Conservation (phyloP, 2,113 vertebrate genomes). For the Xyrauchen texanus region DNA sequence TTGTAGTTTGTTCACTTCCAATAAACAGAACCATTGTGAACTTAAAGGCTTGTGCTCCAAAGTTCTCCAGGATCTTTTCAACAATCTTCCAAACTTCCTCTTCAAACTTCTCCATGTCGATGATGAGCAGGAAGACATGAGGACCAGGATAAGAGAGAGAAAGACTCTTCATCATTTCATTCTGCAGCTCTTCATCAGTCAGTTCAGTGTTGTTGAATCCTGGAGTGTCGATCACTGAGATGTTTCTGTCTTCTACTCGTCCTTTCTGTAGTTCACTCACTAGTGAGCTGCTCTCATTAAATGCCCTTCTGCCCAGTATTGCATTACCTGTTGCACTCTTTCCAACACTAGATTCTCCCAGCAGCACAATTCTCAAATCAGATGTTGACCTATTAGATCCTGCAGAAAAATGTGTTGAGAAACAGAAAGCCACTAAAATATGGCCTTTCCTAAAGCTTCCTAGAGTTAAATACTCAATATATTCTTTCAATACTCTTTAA, state of each 20-base stretch:
- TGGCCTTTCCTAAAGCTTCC: too few species aligned
- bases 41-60: slow-evolving; percentile 28
- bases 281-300: neutral
- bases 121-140: too few species aligned
- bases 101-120: neutral
- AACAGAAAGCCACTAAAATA: too few species aligned
- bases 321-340: slow-evolving; percentile 8
- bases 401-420: too few species aligned
- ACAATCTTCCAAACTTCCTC: neutral
- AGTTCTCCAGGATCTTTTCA: slow-evolving; percentile 4
- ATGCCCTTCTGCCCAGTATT: slow-evolving; percentile 3
- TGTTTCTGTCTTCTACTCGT: slow-evolving; percentile 1
- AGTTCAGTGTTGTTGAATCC: too few species aligned
- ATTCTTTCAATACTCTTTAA: too few species aligned
- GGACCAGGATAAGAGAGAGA: too few species aligned
- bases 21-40: slow-evolving; percentile 52
- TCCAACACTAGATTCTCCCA: slow-evolving; percentile 10
- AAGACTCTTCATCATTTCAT: too few species aligned
- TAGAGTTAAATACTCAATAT: too few species aligned
- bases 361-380: slow-evolving; percentile 3
- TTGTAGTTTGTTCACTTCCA: slow-evolving; percentile 34
- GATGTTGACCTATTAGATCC: too few species aligned
- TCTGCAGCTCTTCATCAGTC: too few species aligned
- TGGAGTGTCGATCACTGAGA: slow-evolving; percentile 57
- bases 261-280: neutral